Evolutionary conservation across 1,140 invertebrate species (phyloP).

Genomic region (Drosophila orosa): DNA sequence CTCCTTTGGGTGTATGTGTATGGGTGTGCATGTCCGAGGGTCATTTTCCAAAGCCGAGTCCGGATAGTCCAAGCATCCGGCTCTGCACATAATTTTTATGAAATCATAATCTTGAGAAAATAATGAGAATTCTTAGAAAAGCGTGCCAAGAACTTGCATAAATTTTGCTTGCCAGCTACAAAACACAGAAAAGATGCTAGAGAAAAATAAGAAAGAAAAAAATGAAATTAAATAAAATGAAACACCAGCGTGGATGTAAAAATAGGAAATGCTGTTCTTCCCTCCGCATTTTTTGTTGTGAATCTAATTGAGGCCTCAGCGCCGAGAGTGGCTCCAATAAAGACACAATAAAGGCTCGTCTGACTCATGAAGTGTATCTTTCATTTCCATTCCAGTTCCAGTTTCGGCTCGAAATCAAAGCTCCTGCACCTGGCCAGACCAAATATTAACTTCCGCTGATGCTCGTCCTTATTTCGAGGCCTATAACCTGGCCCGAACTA

Average conservation of each 20-base stretch:
- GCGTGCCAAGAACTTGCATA: slow-evolving; percentile 63
- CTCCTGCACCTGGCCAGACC: slow-evolving; percentile 33
- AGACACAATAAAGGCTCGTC: slow-evolving; percentile 23
- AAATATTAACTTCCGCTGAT: slow-evolving; percentile 60
- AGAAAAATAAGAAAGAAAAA: background rate
- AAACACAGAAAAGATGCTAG: slow-evolving; percentile 27
- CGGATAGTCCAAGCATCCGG: slow-evolving; percentile 38
- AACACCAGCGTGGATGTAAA: background rate
- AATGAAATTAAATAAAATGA: slow-evolving; percentile 17
- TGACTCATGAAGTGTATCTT: slow-evolving; percentile 27
- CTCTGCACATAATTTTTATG: slow-evolving; percentile 65
- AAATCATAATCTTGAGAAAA: slow-evolving; percentile 70
- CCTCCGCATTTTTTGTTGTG: slow-evolving; percentile 13
- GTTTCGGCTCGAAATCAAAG: slow-evolving; percentile 33
- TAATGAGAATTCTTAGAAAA: slow-evolving; percentile 65
- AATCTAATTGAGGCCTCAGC: slow-evolving; percentile 43
- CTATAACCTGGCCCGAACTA: slow-evolving; percentile 20
- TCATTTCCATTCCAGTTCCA: slow-evolving; percentile 41
- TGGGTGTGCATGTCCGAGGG: slow-evolving; percentile 51
- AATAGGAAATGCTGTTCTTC: slow-evolving; percentile 19
- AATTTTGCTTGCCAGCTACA: slow-evolving; percentile 41
- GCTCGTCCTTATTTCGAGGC: slow-evolving; percentile 10
- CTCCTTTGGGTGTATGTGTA: slow-evolving; percentile 17
- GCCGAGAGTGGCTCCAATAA: slow-evolving; percentile 17
- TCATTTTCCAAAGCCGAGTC: slow-evolving; percentile 54